Evolutionary conservation across 2,888 invertebrate species (phyloP), one percentile per base, ranked within the genome.

Genomic region (Neelides folsomi): DNA sequence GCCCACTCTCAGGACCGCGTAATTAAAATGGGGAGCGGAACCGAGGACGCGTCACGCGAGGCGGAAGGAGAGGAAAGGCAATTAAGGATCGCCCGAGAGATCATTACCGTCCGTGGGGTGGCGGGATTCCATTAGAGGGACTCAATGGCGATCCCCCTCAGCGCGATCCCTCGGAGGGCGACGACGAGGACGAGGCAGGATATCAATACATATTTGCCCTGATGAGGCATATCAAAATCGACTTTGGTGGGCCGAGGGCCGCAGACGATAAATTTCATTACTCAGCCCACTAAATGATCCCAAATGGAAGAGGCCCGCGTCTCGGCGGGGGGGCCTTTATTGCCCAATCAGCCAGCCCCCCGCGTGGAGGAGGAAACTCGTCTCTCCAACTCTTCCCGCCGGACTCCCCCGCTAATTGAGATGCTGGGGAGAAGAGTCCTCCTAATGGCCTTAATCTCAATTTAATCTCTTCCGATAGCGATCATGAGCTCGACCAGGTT

Each of bases 331-430:
- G 59, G 63, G 60, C 64, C 62, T 63, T 64, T 64, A 64, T 64
- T 64, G 62, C 60, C 62, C 64, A 64, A 64, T 64, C 63, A 64
- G 64, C 63, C 64, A 49, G 56, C 52, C 60, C 62, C 65, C 63
- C 52, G 62, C 63, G 60, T 27, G 27, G 27, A 27, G 27, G 27
- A 27, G 27, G 27, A 27, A 27, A 27, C 27, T n/a, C n/a, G n/a
- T n/a, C n/a, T n/a, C n/a, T n/a, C n/a, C n/a, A n/a, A n/a, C n/a
- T n/a, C n/a, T 27, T 27, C 27, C 27, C 27, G 27, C 27, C 27
- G 27, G 27, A 27, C 27, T 27, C 27, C 27, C 27, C 27, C 27
- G 27, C 27, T 27, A 27, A 27, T 27, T 27, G 27, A 27, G 27
- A 27, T 27, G 27, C 27, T 27, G 27, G 27, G 27, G 27, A 3